phyloP scores from a whole-genome alignment of 2,113 vertebrate genomes.

The Vombatus ursinus region DNA sequence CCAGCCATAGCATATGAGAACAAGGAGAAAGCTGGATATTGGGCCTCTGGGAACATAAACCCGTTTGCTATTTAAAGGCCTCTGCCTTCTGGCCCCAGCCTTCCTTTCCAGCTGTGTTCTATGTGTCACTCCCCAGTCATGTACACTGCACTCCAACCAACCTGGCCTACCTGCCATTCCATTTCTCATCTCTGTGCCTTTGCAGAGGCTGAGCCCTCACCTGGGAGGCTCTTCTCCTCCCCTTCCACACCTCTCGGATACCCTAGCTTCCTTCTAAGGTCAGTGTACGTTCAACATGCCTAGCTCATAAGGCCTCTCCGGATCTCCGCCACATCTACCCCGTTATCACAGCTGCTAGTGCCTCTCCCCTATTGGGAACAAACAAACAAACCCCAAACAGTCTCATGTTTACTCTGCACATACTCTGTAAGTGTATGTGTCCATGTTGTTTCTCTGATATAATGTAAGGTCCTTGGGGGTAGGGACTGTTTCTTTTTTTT shows the following conservation, averaged over 20 bases:
- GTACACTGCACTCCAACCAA: too few species aligned
- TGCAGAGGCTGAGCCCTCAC: too few species aligned
- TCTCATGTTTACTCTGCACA: background rate
- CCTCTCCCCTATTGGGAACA: background rate
- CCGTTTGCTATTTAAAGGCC: background rate
- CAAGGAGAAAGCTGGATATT: background rate
- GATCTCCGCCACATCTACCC: background rate
- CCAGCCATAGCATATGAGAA: background rate
- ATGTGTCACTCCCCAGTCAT: too few species aligned
- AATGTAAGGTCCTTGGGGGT: background rate
- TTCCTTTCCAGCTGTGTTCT: too few species aligned
- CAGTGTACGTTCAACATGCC: background rate
- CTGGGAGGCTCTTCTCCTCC: too few species aligned
- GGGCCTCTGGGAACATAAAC: background rate
- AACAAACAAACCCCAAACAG: background rate
- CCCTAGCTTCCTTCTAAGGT: background rate
- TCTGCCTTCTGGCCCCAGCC: too few species aligned
- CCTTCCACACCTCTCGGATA: background rate
- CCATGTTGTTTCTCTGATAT: too few species aligned
- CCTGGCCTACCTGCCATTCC: too few species aligned
- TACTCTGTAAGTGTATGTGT: too few species aligned
- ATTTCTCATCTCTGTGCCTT: too few species aligned
- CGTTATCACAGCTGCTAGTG: background rate
- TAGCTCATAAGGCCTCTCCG: background rate
- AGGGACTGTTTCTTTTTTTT: background rate